Evolutionary conservation across 2,797 vertebrate genomes (phyloP).

Genomic region (Saxicola maurus): DNA sequence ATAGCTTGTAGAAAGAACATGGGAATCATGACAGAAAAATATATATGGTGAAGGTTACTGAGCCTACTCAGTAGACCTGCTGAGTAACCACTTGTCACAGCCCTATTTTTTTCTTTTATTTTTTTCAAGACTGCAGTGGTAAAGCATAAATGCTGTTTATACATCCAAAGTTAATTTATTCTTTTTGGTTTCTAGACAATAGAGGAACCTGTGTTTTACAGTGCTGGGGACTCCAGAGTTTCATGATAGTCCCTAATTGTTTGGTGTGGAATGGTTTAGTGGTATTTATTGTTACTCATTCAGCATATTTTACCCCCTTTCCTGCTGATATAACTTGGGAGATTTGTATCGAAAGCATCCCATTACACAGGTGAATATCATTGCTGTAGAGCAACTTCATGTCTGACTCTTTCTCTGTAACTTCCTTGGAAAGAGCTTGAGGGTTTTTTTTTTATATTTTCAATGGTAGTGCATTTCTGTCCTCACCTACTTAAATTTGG

Average conservation of each 20-base stretch:
- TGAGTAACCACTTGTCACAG: not conserved
- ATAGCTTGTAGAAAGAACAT: not conserved
- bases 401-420: not conserved
- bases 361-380: not conserved
- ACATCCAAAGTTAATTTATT: not conserved
- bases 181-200: not conserved
- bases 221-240: not conserved
- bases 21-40: not conserved
- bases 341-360: not conserved
- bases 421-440: not conserved
- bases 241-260: not conserved
- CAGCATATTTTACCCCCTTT: not conserved
- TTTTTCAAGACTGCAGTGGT: not conserved
- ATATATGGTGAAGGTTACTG: not conserved
- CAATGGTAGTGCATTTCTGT: not conserved
- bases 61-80: not conserved
- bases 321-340: not conserved
- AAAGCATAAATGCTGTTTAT: not conserved
- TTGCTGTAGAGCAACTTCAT: not conserved
- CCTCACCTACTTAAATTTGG: not conserved
- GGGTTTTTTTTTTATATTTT: fast-evolving
- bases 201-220: not conserved
- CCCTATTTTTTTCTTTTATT: not conserved
- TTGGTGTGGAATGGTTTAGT: not conserved
- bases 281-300: not conserved